Evolutionary conservation across 2,113 vertebrate species (phyloP).

Genomic region (Oncorhynchus mykiss): DNA sequence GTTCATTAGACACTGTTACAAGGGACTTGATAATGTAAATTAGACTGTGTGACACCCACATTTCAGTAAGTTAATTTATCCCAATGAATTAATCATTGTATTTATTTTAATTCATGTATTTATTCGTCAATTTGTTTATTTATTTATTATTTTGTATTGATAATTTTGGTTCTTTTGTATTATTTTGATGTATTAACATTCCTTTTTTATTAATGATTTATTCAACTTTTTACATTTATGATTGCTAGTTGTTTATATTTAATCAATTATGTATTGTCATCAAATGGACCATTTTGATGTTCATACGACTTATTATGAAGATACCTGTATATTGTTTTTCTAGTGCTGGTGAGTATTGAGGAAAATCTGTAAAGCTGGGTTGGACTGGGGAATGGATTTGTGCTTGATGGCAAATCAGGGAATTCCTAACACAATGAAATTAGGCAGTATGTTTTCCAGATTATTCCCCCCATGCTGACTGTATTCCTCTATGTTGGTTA

Average conservation of each 20-base stretch:
- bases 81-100: slow-evolving; percentile 17
- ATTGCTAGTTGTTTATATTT: not conserved
- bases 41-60: slow-evolving; percentile 44
- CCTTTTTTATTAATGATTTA: slow-evolving; percentile 9
- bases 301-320: not conserved
- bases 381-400: not conserved
- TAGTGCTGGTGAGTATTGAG: not conserved
- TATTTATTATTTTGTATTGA: not conserved
- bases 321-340: not conserved
- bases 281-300: not conserved
- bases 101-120: slow-evolving; percentile 33
- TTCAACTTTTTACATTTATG: not conserved
- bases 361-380: not conserved
- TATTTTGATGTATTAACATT: slow-evolving; percentile 10
- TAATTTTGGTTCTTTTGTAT: not conserved
- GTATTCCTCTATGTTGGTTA: slow-evolving; percentile 4
- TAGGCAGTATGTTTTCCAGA: not conserved
- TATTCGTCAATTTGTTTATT: slow-evolving; percentile 31
- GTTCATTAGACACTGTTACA: slow-evolving; percentile 54
- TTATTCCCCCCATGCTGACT: not conserved
- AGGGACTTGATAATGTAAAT: slow-evolving; percentile 65
- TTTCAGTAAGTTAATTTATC: slow-evolving; percentile 4
- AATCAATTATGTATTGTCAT: not conserved
- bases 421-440: not conserved
- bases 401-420: not conserved